phyloP scores from a whole-genome alignment of 2,888 invertebrate genomes.

The Muscina levida region DNA sequence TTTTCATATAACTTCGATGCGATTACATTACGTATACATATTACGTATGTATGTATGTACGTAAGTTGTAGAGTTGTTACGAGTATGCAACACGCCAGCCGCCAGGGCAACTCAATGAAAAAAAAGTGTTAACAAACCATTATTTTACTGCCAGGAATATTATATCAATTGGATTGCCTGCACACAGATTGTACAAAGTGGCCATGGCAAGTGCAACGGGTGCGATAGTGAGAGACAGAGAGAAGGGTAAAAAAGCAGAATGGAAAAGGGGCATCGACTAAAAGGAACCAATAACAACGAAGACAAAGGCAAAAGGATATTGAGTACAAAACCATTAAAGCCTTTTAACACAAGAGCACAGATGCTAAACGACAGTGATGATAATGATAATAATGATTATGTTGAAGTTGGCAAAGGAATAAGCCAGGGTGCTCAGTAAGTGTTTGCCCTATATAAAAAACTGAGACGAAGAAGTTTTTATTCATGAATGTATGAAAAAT shows the following conservation, averaged over 20 bases:
- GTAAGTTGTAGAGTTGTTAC: too few relatives aligned
- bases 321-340: slow-evolving; percentile 52
- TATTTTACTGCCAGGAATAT: slow-evolving; percentile 1
- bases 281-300: slow-evolving; percentile 1
- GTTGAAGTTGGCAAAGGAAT: background rate
- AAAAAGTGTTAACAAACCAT: slow-evolving; percentile 17
- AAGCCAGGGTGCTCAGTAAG: too few relatives aligned
- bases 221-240: background rate
- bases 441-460: too few relatives aligned
- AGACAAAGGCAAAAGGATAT: slow-evolving; percentile 25
- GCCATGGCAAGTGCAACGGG: background rate
- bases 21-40: slow-evolving; percentile 28
- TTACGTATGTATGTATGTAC: too few relatives aligned
- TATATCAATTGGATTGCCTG: background rate
- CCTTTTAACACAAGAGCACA: slow-evolving; percentile 35
- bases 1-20: slow-evolving; percentile 47
- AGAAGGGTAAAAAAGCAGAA: background rate
- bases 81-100: too few relatives aligned
- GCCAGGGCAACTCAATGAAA: too few relatives aligned
- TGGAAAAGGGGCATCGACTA: background rate
- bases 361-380: slow-evolving; percentile 21
- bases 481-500: too few relatives aligned
- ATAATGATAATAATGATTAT: background rate
- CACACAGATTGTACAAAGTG: background rate
- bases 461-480: too few relatives aligned